Base-by-base conservation (phyloP, 2,797 vertebrate species). In the Acanthurus leucopareius region DNA sequence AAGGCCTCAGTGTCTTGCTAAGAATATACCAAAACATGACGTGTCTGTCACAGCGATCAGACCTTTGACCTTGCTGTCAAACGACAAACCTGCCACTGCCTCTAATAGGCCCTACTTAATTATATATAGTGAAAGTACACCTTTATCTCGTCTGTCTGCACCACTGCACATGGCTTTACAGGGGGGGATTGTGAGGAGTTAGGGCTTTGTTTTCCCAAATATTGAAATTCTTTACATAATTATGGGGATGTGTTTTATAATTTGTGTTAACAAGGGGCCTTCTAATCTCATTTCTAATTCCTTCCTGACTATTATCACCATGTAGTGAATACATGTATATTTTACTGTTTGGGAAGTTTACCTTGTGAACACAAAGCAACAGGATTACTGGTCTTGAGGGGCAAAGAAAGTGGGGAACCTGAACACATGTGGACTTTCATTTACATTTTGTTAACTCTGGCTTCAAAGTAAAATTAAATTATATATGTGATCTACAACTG, bases 221-320 rank as follows among this genome's bases (percentile, higher is more conserved):
- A 87, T 48, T 78, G 72, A 77, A 80, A 87, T 89, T 86, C 85
- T 86, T 83, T 74, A 77, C 75, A 77, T 93, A 91, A 93, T 92
- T 89, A 92, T 82, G 80, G 90, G 86, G 86, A 84, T 77, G 78
- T 67, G 81, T 88, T 86, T 79, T 66, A 90, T 89, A 88, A 89
- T 88, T 86, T 89, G 84, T 86, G 88, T 49, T 82, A 89, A 90
- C 86, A 90, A 91, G 85, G 53, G 78, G 83, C 77, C 74, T 82
- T 64, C 74, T 87, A 61, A 86, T 89, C 76, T 79, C 80, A 49
- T 10, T 61, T 80, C 54, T 85, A 85, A 91, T 86, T 87, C 77
- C 79, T 86, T 88, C 89, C 86, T 90, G 86, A 68, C 79, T 84
- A 84, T 86, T 79, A 88, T 86, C 67, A 87, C 71, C 65, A 58